These are phyloP conservation scores for Circaetus gallicus DNA, from an alignment of 2,113 vertebrate genomes.

Conservation along the genomic window DNA sequence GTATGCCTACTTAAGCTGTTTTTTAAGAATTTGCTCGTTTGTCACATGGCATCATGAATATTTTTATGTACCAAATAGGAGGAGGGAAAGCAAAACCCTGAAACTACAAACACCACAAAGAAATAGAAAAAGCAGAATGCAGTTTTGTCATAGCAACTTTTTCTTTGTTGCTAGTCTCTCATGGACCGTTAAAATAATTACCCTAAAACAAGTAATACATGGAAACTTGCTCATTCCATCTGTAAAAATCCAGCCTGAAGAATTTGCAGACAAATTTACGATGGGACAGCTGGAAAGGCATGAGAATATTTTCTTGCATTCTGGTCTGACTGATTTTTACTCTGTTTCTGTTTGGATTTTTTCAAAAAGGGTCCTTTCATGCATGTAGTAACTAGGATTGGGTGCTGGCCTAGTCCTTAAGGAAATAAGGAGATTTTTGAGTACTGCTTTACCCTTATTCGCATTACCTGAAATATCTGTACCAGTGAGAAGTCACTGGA, in stretches of 20 bases:
- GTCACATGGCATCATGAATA: background rate
- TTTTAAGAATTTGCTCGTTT: conserved; percentile 22
- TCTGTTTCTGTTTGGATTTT: background rate
- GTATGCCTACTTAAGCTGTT: conserved; percentile 23
- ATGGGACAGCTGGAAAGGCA: background rate
- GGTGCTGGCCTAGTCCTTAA: background rate
- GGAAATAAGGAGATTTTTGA: background rate
- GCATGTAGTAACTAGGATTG: background rate
- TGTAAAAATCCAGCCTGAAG: background rate
- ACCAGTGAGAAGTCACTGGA: background rate
- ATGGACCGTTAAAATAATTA: background rate
- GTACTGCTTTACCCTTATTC: background rate
- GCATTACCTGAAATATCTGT: background rate
- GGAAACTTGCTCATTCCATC: background rate
- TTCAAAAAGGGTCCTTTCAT: background rate
- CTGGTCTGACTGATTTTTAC: background rate
- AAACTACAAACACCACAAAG: background rate
- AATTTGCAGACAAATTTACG: background rate
- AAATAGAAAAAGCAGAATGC: background rate
- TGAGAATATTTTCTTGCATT: background rate
- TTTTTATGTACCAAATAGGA: background rate
- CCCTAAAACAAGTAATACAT: background rate
- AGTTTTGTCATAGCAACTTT: background rate
- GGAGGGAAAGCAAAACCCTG: background rate
- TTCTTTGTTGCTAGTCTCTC: background rate